A percentile compares a stretch with the other conserved stretches of the same genome.
Conservation (phyloP, 2,888 invertebrate species). For the Pilophorus perplexus region DNA sequence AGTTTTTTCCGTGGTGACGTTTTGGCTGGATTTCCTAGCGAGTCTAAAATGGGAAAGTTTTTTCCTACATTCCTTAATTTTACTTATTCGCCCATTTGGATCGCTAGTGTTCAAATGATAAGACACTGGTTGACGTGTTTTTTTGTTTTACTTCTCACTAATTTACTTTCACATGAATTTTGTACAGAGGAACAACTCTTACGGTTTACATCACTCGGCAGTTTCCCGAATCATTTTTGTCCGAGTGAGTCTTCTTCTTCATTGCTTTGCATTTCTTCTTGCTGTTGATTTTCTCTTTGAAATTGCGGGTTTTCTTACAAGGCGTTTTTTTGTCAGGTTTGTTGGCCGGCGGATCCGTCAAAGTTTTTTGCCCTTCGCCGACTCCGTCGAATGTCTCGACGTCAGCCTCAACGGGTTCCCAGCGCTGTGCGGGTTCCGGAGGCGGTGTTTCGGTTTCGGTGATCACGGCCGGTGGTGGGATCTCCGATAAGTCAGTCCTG, state of each 20-base stretch:
- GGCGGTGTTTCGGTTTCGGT: background rate
- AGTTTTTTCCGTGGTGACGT: too few species aligned
- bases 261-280: slow-evolving; percentile 8
- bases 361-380: background rate
- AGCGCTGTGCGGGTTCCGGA: background rate
- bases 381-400: background rate
- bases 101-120: too few species aligned
- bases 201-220: slow-evolving; percentile 14
- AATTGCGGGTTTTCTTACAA: background rate
- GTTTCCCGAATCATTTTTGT: background rate
- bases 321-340: background rate
- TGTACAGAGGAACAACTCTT: background rate
- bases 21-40: too few species aligned
- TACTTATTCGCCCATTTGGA: too few species aligned
- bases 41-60: too few species aligned
- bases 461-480: too few species aligned
- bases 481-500: too few species aligned
- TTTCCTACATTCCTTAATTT: too few species aligned
- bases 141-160: too few species aligned
- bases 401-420: background rate
- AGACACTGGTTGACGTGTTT: too few species aligned
- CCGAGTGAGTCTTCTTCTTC: background rate
- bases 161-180: background rate
- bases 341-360: background rate
- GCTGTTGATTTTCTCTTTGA: background rate